These are phyloP conservation scores for Cygnus olor DNA, from an alignment of 2,797 vertebrate species.

Conservation along the genomic window DNA sequence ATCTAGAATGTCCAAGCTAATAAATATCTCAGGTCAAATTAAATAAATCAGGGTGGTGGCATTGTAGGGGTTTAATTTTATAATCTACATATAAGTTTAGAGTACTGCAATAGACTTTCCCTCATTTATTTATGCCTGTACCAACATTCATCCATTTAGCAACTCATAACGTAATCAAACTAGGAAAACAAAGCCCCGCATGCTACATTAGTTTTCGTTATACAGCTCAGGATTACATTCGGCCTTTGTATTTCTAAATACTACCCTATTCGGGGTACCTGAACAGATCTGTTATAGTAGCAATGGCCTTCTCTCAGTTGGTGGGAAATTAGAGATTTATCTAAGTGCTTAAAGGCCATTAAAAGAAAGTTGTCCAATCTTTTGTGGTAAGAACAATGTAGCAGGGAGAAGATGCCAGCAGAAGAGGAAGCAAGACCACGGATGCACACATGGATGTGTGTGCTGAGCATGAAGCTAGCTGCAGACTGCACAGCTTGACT, in stretches of 20 bases:
- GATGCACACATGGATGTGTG: fast-evolving
- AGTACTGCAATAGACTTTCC: not conserved
- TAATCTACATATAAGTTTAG: conserved; percentile 20
- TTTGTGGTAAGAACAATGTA: not conserved
- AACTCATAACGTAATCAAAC: conserved; percentile 16
- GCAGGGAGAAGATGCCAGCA: not conserved
- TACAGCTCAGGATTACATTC: not conserved
- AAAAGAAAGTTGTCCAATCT: not conserved
- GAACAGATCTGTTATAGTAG: not conserved
- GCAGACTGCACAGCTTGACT: not conserved
- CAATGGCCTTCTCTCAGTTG: not conserved
- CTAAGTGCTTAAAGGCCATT: not conserved
- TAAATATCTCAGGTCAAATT: not conserved
- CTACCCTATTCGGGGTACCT: not conserved
- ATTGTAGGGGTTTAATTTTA: conserved; percentile 5
- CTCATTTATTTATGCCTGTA: not conserved
- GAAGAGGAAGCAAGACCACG: not conserved
- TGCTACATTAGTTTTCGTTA: not conserved
- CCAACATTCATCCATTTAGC: not conserved
- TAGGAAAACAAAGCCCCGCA: conserved; percentile 13
- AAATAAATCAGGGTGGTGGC: not conserved
- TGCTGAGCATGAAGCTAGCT: not conserved
- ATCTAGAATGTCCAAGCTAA: conserved; percentile 15
- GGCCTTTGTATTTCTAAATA: not conserved
- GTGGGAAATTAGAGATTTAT: not conserved